Evolutionary conservation across 64 coral and sea anemone species (phyloP), one percentile per base, ranked within the genome.

Genomic region (Acropora tenuis): DNA sequence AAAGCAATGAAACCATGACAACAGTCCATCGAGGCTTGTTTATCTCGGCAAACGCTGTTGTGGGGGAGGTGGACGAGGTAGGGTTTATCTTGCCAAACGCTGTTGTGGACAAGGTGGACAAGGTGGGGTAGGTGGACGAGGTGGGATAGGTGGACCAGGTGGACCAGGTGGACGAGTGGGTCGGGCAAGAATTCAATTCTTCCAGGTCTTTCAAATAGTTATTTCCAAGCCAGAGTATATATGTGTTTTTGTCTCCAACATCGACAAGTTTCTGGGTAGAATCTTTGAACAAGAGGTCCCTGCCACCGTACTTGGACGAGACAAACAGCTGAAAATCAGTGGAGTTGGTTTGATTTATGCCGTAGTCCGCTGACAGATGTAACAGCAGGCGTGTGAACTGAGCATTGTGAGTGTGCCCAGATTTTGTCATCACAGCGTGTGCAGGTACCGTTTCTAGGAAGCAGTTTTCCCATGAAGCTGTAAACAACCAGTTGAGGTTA

Each of bases 221-320:
- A 0, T 17, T 18, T 10, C 90, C 94, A 42, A 96, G 81, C 66
- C 75, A 93, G 1, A 69, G 71, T 11, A 69, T 0, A 40, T 90
- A 93, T 9, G 80, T 87, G 43, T 78, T 1, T 7, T 78, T 65
- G 1, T 48, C 2, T 71, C 85, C 72, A 77, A 93, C 75, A 65
- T 80, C 75, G 8, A 80, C 41, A 48, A 96, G 75, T 63, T 87
- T 55, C 18, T 74, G 75, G 1, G 94, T 90, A 0, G 90, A 96
- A 66, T 93, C 87, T 78, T 90, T 90, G 60, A 96, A 96, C 5
- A 96, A 74, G 19, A 96, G 90, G 63, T 93, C 65, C 9, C 2
- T 40, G 13, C 58, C 6, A 9, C 9, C 43, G 7, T 69, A 84
- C 17, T 84, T 84, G 41, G 3, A 0, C 1, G 82, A 84, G 44